Conservation (phyloP, 2,888 invertebrate species). For the Sepioteuthis lessoniana region DNA sequence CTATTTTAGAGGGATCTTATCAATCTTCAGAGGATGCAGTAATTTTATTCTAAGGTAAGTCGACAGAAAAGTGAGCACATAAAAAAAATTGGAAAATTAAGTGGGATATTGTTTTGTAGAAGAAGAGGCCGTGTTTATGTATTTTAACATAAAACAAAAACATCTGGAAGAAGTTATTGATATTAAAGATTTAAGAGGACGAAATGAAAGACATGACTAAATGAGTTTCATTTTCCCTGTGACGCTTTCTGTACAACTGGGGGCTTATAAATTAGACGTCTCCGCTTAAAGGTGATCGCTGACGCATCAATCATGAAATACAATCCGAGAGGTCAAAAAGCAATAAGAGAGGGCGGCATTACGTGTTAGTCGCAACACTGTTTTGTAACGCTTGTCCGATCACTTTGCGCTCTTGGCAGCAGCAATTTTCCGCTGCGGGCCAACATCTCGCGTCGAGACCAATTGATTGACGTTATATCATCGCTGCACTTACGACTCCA, state of each 20-base stretch:
- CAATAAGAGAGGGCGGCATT: not conserved
- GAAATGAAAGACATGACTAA: not conserved
- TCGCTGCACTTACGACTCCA: not conserved
- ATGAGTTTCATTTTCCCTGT: not conserved
- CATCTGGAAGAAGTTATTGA: too few relatives aligned
- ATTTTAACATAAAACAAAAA: too few relatives aligned
- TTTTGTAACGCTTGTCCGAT: not conserved
- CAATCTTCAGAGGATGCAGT: too few relatives aligned
- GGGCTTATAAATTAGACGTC: not conserved
- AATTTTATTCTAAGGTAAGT: too few relatives aligned
- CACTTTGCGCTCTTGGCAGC: not conserved
- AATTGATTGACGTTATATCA: conserved; percentile 33
- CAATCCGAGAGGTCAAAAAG: not conserved
- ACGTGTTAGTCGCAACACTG: not conserved
- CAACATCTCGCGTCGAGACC: not conserved
- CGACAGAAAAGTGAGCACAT: too few relatives aligned
- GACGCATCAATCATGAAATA: not conserved
- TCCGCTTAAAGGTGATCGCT: not conserved
- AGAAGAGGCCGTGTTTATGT: too few relatives aligned
- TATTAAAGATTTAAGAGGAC: too few relatives aligned
- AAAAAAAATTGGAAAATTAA: too few relatives aligned
- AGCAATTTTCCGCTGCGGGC: not conserved
- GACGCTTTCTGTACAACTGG: not conserved
- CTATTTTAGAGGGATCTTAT: too few relatives aligned
- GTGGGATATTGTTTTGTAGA: too few relatives aligned